Base-by-base conservation (phyloP, 2,888 invertebrate genomes). In the Phalangium opilio region DNA sequence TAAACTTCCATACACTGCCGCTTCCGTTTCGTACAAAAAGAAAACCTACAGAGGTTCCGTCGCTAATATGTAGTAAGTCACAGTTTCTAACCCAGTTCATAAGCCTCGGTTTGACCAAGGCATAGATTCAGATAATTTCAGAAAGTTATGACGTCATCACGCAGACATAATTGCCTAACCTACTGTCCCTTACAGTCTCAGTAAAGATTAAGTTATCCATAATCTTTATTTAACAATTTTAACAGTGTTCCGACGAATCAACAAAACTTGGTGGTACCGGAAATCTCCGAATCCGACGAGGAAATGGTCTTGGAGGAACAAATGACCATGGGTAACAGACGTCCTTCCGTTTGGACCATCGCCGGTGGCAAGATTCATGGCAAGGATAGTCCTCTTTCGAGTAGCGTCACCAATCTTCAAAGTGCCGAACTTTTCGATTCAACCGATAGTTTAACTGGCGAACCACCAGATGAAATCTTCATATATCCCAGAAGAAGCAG, bases 41-140 rank as follows among this genome's bases (percentile, higher is more conserved):
- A 71, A 71, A 59, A 73, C 73, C 1, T 73, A 73, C 58, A 64
- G 73, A 35, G 74, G 74, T 43, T 74, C 73, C 36, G 73, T 73
- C 3, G 72, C 72, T 27, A 67, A 71, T 44, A 73, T 73, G 72
- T 67, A 64, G 74, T 73, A 62, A 67, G 56, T 52, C 40, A 15
- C 8, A 7, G 27, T 27, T n/a, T n/a, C n/a, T n/a, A n/a, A n/a
- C n/a, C n/a, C n/a, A n/a, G n/a, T n/a, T n/a, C n/a, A n/a, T n/a
- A n/a, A n/a, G n/a, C n/a, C n/a, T n/a, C n/a, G n/a, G n/a, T n/a
- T n/a, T n/a, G n/a, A n/a, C n/a, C n/a, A n/a, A n/a, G n/a, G n/a
- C n/a, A n/a, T n/a, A n/a, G n/a, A n/a, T n/a, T n/a, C n/a, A n/a
- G n/a, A n/a, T n/a, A n/a, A n/a, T n/a, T n/a, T n/a, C n/a, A n/a